Evolutionary conservation across 2,888 invertebrate species (phyloP).

Genomic region (Tromatobia lineatoria): DNA sequence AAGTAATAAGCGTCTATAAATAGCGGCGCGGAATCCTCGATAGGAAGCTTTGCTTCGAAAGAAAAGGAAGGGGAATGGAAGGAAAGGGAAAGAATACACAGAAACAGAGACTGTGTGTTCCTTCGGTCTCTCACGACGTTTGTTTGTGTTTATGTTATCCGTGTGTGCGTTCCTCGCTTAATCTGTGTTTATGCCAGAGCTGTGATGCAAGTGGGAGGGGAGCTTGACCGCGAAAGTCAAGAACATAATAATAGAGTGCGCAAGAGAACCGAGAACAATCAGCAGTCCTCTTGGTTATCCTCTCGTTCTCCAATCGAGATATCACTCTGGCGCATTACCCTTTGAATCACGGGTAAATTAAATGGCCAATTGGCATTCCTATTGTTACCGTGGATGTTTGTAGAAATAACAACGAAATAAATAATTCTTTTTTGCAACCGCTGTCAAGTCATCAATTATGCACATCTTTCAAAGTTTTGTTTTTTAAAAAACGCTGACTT

Average conservation of each 20-base stretch:
- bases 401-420: not conserved
- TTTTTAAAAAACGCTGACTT: too few relatives aligned
- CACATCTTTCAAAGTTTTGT: too few relatives aligned
- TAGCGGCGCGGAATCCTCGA: conserved; percentile 72
- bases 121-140: not conserved
- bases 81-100: not conserved
- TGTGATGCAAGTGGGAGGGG: conserved; percentile 63
- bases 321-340: conserved; percentile 1
- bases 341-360: not conserved
- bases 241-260: conserved; percentile 79
- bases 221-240: conserved; percentile 82
- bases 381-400: not conserved
- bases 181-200: conserved; percentile 2
- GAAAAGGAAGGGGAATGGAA: conserved; percentile 44
- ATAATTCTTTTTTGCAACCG: not conserved
- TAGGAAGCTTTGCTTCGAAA: conserved; percentile 9
- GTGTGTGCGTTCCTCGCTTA: conserved; percentile 1
- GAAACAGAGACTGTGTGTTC: not conserved
- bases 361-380: not conserved
- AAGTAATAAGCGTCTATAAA: conserved; percentile 83
- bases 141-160: not conserved
- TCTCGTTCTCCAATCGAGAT: conserved; percentile 35
- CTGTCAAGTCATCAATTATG: not conserved
- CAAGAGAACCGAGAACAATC: conserved; percentile 63
- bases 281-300: conserved; percentile 16